Percentiles rank a stretch among this genome's conserved stretches.
Evolutionary conservation across 1,140 invertebrate genomes (phyloP).

Genomic region (Drosophila burlai): DNA sequence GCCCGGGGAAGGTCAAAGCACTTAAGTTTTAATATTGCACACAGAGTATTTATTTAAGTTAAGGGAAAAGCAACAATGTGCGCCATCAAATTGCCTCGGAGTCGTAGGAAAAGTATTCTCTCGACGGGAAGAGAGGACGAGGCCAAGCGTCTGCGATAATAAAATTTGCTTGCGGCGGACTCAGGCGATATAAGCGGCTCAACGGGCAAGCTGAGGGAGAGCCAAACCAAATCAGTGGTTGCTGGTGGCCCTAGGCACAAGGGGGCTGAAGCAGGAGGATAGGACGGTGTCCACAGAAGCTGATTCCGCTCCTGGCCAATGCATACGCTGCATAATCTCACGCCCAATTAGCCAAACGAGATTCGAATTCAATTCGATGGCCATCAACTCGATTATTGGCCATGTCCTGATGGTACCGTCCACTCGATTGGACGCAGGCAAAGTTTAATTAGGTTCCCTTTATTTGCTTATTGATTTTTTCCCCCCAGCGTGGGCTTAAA

Average conservation of each 20-base stretch:
- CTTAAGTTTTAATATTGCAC: constrained; percentile 65
- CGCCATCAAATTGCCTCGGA: constrained; percentile 54
- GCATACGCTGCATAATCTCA: constrained; percentile 21
- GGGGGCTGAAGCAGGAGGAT: background rate
- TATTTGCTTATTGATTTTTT: constrained; percentile 34
- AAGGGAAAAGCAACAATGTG: constrained; percentile 57
- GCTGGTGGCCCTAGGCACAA: background rate
- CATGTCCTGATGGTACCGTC: background rate
- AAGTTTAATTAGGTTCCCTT: constrained; percentile 17
- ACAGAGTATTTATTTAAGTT: constrained; percentile 68
- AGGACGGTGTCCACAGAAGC: background rate
- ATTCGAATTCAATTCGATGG: constrained; percentile 16
- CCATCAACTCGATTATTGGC: constrained; percentile 15
- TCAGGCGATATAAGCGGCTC: constrained; percentile 65
- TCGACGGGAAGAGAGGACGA: background rate
- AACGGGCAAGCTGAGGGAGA: constrained; percentile 32
- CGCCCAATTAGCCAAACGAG: constrained; percentile 29
- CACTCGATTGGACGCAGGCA: background rate
- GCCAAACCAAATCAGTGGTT: background rate
- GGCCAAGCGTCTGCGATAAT: constrained; percentile 49
- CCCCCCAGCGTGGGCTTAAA: constrained; percentile 1
- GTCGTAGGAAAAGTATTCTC: constrained; percentile 9
- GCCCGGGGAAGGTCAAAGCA: constrained; percentile 53
- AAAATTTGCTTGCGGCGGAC: constrained; percentile 64
- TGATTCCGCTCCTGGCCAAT: constrained; percentile 3